Evolutionary conservation across 2,888 invertebrate genomes (phyloP), one percentile per base, ranked within the genome.

Genomic region (Aspidiotus destructor): DNA sequence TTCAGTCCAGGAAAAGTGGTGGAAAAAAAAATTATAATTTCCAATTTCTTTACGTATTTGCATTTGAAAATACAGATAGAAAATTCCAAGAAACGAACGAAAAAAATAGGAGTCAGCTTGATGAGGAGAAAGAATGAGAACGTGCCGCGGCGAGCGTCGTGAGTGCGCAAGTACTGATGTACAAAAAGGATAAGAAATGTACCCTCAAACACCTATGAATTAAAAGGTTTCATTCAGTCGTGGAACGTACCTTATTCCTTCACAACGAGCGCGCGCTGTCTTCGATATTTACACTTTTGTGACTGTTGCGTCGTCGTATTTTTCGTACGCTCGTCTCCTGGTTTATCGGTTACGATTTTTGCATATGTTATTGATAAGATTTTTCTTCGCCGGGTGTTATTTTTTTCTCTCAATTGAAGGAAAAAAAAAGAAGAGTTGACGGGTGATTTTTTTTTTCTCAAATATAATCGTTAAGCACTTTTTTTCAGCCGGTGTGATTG

Each of bases 141-240:
- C 48, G 48, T n/a, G 48, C 48, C 48, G 48, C n/a, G 10, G 28
- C 28, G 28, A 28, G 28, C 28, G 28, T 28, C 2, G 28, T 28
- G 41, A 41, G 41, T 63, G 63, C 63, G 63, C 63, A 52, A 63
- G 63, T 53, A 63, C 41, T 15, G 53, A 48, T 63, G 54, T 52
- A 48, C 48, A 63, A 63, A 63, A 62, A 40, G 63, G 65, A 57
- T 67, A 48, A 57, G 42, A 48, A 44, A 15, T 41, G 60, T 52
- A 48, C 57, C 48, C 67, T 60, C 67, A 57, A 67, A 67, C 67
- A 67, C 57, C 67, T 67, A 60, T 67, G 67, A 67, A 67, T 67
- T 67, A 67, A 67, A 67, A 48, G 67, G 48, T 67, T 67, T 67
- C 67, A 67, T 67, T 67, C 67, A 67, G 67, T 67, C 67, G 58